Evolutionary conservation across 2,113 vertebrate species (phyloP), one percentile per base, ranked within the genome.

Genomic region (Elephantulus edwardii): DNA sequence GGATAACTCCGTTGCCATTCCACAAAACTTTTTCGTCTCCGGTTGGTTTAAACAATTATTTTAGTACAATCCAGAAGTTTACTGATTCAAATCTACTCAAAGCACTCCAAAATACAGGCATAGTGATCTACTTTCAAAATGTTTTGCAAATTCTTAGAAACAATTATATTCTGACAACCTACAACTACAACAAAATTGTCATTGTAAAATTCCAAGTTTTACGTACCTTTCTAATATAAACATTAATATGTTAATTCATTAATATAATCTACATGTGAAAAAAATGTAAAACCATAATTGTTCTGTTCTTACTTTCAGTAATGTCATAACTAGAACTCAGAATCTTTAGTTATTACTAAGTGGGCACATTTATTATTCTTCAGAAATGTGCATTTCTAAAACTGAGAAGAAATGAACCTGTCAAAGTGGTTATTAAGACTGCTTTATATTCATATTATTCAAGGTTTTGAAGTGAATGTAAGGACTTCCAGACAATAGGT

Each of bases 391-490:
- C 68, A 1, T 28, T 83, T 90, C 77, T 91, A 20, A 50, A 24
- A 35, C 76, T 68, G 24, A 91, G 60, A 52, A 35, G 33, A 86
- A 86, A 56, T 5, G 48, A 81, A 46, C 10, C 64, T 46, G 8
- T 74, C 33, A 52, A 70, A 2, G 71, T 33, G 1, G 17, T 60
- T 64, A 26, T 71, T 56, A 86, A 89, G 44, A 62, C 66, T 83
- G 8, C 19, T 64, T 79, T n/a, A 16, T 68, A n/a, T 80, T 92
- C 11, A 64, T 75, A 3, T 58, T 52, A 70, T 40, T 50, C 30
- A n/a, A 82, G 71, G 5, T 91, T 84, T 90, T 40, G 38, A 84
- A 70, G 46, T 77, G 35, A 82, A 87, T 66, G 84, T 60, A 89
- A 80, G 48, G 20, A 12, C 46, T 30, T 84, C 48, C 35, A 16